These are phyloP conservation scores for Morpho deidamia DNA, from an alignment of 2,888 invertebrate species.

Conservation along the genomic window DNA sequence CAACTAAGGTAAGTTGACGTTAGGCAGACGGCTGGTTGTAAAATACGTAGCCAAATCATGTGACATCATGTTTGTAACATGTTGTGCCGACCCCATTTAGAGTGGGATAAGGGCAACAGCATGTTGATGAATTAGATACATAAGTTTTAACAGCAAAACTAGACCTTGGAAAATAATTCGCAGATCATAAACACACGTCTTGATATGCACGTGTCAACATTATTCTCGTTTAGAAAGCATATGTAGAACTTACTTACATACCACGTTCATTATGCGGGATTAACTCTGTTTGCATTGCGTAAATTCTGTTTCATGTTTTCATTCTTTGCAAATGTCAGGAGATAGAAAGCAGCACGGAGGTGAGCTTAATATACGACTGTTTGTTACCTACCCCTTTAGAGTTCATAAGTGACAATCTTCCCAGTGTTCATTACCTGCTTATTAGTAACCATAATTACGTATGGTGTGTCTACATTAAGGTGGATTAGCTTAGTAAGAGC, in stretches of 20 bases:
- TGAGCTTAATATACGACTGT: slow-evolving; percentile 5
- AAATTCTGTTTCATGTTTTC: slow-evolving; percentile 11
- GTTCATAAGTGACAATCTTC: not conserved
- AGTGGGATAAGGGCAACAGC: no score
- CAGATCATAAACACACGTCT: no score
- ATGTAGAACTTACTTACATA: not conserved
- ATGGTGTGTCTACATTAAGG: not conserved
- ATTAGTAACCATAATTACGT: not conserved
- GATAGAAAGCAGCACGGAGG: slow-evolving; percentile 7
- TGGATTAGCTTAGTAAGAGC: not conserved
- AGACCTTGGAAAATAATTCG: no score
- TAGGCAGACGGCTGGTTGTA: no score
- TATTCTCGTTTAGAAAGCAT: no score
- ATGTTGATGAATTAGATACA: no score
- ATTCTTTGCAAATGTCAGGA: slow-evolving; percentile 6
- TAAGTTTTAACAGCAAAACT: no score
- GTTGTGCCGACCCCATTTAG: no score
- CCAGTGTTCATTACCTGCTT: not conserved
- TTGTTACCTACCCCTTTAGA: slow-evolving; percentile 4
- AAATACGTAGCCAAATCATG: no score
- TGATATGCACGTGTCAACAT: no score
- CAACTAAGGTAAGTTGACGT: no score
- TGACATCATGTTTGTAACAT: no score
- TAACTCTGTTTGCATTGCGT: slow-evolving; percentile 7
- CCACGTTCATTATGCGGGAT: slow-evolving; percentile 4